These are phyloP conservation scores for Trissolcus brochymenae DNA, from an alignment of 2,888 invertebrate species.

Conservation along the genomic window DNA sequence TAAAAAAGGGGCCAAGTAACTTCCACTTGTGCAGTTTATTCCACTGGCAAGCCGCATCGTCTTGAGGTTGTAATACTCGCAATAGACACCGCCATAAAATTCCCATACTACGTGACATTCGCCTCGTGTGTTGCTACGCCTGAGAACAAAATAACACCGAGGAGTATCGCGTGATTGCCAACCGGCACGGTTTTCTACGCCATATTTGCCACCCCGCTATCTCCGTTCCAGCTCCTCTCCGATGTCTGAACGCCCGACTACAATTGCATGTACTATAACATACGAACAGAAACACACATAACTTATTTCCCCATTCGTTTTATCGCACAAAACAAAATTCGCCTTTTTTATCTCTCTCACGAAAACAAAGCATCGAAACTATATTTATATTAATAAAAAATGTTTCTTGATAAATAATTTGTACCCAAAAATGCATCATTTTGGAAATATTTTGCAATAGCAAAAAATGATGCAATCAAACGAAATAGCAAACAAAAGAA, in stretches of 20 bases:
- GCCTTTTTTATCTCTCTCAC: not conserved
- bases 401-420: too few species aligned
- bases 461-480: too few species aligned
- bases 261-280: slow-evolving; percentile 10
- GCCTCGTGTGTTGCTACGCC: slow-evolving; percentile 60
- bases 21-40: slow-evolving; percentile 43
- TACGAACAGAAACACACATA: not conserved
- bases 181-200: slow-evolving; percentile 58
- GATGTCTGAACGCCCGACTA: slow-evolving; percentile 22
- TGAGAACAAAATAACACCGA: slow-evolving; percentile 61
- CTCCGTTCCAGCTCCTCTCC: slow-evolving; percentile 30
- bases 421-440: too few species aligned
- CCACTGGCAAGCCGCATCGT: slow-evolving; percentile 45
- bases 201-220: slow-evolving; percentile 38
- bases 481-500: too few species aligned
- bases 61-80: slow-evolving; percentile 59
- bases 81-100: slow-evolving; percentile 63
- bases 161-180: slow-evolving; percentile 65
- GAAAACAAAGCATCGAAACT: too few species aligned
- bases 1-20: slow-evolving; percentile 35
- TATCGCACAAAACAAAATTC: not conserved
- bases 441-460: too few species aligned
- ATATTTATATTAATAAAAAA: too few species aligned
- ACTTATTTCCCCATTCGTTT: not conserved
- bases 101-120: slow-evolving; percentile 63